These are phyloP conservation scores for Nesogale talazaci DNA, from an alignment of 2,113 vertebrate genomes.

Conservation along the genomic window DNA sequence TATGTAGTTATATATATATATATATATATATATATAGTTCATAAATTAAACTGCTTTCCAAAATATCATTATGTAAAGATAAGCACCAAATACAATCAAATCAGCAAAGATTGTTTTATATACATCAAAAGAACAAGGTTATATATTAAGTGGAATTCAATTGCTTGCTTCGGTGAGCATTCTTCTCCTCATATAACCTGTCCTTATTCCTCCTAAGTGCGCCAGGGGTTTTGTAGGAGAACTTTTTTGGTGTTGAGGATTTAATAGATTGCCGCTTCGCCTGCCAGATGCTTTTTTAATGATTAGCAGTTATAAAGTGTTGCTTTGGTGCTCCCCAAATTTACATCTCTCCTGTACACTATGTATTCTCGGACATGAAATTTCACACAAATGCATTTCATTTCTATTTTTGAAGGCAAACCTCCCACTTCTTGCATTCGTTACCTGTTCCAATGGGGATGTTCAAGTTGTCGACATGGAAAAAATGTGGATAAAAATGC, in stretches of 20 bases:
- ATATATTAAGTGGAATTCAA: conserved; percentile 35
- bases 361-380: not conserved
- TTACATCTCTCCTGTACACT: not conserved
- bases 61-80: not conserved
- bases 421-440: not conserved
- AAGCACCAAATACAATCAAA: conserved; percentile 24
- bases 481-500: not conserved
- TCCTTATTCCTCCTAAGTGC: not conserved
- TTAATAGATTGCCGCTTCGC: not conserved
- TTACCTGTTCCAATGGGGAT: not conserved
- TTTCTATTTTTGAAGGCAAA: conserved; percentile 4
- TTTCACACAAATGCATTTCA: conserved; percentile 2
- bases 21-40: not conserved
- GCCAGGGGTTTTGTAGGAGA: not conserved
- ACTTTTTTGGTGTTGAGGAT: not conserved
- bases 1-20: not conserved
- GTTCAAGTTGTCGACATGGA: not conserved
- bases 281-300: conserved; percentile 44
- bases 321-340: conserved; percentile 22
- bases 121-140: not conserved
- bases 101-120: not conserved
- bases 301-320: conserved; percentile 10
- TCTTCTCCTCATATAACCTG: not conserved
- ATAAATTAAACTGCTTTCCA: not conserved
- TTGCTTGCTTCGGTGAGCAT: not conserved